phyloP scores from a whole-genome alignment of 2,797 vertebrate genomes.

The Semotilus atromaculatus region DNA sequence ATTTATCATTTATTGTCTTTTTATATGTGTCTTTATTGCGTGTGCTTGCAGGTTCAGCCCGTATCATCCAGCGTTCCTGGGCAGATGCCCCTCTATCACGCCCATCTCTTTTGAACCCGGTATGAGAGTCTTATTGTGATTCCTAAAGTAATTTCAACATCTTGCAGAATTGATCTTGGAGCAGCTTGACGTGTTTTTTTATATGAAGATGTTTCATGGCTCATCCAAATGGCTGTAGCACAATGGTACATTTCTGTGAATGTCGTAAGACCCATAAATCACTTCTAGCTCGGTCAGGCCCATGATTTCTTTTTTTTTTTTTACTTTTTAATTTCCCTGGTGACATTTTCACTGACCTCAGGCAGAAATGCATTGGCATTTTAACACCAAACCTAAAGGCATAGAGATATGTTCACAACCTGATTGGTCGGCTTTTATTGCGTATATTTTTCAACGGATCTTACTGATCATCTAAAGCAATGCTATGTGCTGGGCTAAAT shows the following conservation, averaged over 20 bases:
- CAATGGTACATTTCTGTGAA: background rate
- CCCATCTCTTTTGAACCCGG: constrained; percentile 57
- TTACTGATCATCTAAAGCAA: too few relatives aligned
- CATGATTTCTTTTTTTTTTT: background rate
- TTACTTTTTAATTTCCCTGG: background rate
- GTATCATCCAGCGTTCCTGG: constrained; percentile 61
- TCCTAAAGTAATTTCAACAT: background rate
- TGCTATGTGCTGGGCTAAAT: too few relatives aligned
- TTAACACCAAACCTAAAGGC: too few relatives aligned
- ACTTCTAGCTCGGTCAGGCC: background rate
- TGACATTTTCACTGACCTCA: background rate
- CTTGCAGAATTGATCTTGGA: background rate
- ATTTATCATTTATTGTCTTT: background rate
- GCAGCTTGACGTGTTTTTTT: background rate
- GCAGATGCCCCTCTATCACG: constrained; percentile 69
- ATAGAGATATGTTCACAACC: too few relatives aligned
- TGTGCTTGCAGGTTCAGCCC: constrained; percentile 61
- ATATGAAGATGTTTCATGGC: background rate
- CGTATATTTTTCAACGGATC: too few relatives aligned
- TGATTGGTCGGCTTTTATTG: too few relatives aligned
- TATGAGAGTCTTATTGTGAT: constrained; percentile 43
- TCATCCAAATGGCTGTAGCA: background rate
- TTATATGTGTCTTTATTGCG: constrained; percentile 17
- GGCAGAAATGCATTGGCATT: background rate
- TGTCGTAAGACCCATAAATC: background rate